Evolutionary conservation across 2,113 vertebrate species (phyloP), one percentile per base, ranked within the genome.

Genomic region (Neogobius melanostomus): DNA sequence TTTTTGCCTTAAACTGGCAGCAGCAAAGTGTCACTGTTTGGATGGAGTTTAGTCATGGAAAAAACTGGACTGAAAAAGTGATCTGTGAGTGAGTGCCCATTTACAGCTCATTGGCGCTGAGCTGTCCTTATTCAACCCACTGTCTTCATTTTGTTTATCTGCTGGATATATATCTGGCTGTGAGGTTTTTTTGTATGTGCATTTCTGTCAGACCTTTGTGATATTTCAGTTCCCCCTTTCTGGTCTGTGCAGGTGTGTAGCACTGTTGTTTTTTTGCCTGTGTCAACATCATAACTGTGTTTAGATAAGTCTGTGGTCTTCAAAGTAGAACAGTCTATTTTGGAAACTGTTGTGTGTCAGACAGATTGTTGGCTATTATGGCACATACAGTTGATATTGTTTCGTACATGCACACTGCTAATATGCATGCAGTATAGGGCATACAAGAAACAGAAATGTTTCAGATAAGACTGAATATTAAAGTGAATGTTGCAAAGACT

Each of bases 11-110:
- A 60, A 63, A 75, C 46, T 72, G 70, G 57, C 16, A 48, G 46
- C 12, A 48, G 1, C 59, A 62, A 56, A 15, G 63, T 64, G 71
- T 53, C 56, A 36, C 65, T 51, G 17, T 48, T 71, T 57, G 66
- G 42, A 70, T 60, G 71, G 69, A 72, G 73, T 67, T 75, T 75
- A 73, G 72, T 80, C 64, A 72, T 71, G 74, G 71, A 82, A 83
- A 72, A 3, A 49, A 71, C 21, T 62, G 57, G 7, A 48, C 42
- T 64, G 59, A 57, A 68, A 72, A 47, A 21, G 53, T 8, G n/a
- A 53, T 53, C 64, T 75, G 60, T 76, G 14, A 64, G 48, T 28
- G 53, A 66, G 64, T 66, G n/a, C 44, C 6, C 45, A 66, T 49
- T 65, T 67, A 45, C 4, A 6, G 64, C 52, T 17, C 28, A 21